Base-by-base conservation (phyloP, 2,113 vertebrate species). In the Bostrychus sinensis region DNA sequence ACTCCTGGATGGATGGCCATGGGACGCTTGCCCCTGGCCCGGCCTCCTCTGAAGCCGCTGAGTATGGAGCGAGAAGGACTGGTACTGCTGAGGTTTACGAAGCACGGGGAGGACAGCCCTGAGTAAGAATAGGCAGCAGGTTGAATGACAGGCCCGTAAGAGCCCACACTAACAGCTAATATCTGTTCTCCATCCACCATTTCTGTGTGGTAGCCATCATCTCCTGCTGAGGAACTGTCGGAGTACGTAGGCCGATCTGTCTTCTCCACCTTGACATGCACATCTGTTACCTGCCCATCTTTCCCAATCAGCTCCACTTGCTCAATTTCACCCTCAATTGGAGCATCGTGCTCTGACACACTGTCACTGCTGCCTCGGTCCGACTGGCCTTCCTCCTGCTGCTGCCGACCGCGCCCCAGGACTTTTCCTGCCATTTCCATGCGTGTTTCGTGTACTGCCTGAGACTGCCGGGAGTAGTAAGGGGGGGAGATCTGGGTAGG, bases 171-270 rank as follows among this genome's bases (percentile, higher is more conserved):
- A 17, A 98, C 95, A 0, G 96, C 94, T 78, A 98, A 83, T 12
- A 99, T 94, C 78, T 99, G 96, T 26, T 99, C 97, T 43, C 96
- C 97, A 13, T 99, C 97, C 16, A 98, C 96, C 89, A 98, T 87
- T 86, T 99, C 97, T 0, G 96, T 98, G 84, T 98, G 96, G 86
- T 97, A 97, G 25, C 96, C 96, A 1, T 98, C 97, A 12, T 99
- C 97, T 0, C 97, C 97, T 1, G 96, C 92, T 3, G 96, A 98
- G 6, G 97, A 98, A 82, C 96, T 98, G 70, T 99, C 96, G 0
- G 96, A 98, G 66, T 96, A 98, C 68, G 93, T 97, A 28, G 96
- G 97, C 67, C 95, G 89, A 61, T 98, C 95, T 0, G 89, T 92
- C 89, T 98, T 98, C 25, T 99, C 97, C 81, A 96, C 83, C 86